Percentiles rank a stretch among this genome's conserved stretches.
These are phyloP conservation scores for Adineta ricciae DNA, from an alignment of 2,888 invertebrate species.

Conservation along the genomic window DNA sequence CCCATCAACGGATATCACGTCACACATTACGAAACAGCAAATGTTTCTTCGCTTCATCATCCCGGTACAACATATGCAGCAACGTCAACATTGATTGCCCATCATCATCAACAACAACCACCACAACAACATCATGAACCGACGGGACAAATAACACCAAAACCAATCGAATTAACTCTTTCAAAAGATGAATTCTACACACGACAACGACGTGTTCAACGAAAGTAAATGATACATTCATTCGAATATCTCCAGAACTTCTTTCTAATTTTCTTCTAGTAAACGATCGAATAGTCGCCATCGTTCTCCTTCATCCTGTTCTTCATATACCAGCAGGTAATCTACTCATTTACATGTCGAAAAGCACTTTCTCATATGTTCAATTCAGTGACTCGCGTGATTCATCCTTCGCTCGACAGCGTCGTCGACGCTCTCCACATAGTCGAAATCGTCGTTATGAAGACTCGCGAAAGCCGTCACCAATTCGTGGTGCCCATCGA, in stretches of 20 bases:
- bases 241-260: too few species aligned
- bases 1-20: neutral
- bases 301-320: neutral
- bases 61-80: neutral
- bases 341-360: neutral
- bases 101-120: constrained; percentile 5
- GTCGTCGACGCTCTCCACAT: neutral
- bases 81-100: neutral
- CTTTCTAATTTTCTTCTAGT: neutral
- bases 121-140: neutral
- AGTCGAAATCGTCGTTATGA: neutral
- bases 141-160: neutral
- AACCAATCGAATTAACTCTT: neutral
- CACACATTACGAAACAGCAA: neutral
- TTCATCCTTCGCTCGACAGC: neutral
- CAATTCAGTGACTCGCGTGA: neutral
- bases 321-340: neutral
- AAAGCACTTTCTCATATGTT: neutral
- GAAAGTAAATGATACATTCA: neutral
- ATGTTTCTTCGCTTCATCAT: neutral
- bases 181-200: neutral
- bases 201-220: neutral
- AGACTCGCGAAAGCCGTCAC: neutral
- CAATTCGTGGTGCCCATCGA: neutral
- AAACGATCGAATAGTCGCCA: neutral